These are phyloP conservation scores for Drosophila sulfurigaster DNA, from an alignment of 1,140 invertebrate species.

Conservation along the genomic window DNA sequence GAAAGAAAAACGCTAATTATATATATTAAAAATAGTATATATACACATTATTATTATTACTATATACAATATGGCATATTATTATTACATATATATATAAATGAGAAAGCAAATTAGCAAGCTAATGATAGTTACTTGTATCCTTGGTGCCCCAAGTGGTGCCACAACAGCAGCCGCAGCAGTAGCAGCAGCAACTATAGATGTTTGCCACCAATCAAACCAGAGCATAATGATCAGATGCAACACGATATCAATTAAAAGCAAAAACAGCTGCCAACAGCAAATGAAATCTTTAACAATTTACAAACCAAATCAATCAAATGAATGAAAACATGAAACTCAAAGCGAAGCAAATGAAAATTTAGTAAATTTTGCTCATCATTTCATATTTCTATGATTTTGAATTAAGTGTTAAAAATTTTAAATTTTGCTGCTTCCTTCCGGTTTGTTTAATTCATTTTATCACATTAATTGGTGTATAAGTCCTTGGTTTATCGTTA, in stretches of 20 bases:
- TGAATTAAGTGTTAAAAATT: slow-evolving; percentile 1
- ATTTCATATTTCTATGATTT: slow-evolving; percentile 20
- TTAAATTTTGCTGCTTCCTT: slow-evolving; percentile 21
- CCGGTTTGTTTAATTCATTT: slow-evolving; percentile 42
- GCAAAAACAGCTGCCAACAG: slow-evolving; percentile 70
- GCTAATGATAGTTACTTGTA: slow-evolving; percentile 37
- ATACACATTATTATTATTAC: slow-evolving; percentile 73
- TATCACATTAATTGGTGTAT: slow-evolving; percentile 57
- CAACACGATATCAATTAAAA: slow-evolving; percentile 57
- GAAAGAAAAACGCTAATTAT: slow-evolving; percentile 56
- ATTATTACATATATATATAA: slow-evolving; percentile 71
- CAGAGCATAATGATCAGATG: slow-evolving; percentile 47
- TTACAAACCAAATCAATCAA: slow-evolving; percentile 41
- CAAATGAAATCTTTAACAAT: slow-evolving; percentile 63
- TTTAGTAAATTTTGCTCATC: slow-evolving; percentile 24
- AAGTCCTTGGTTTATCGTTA: slow-evolving; percentile 71
- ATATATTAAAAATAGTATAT: slow-evolving; percentile 74
- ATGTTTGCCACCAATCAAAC: slow-evolving; percentile 24
- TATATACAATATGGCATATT: slow-evolving; percentile 78
- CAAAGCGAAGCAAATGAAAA: slow-evolving; percentile 32
- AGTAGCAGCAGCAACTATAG: slow-evolving; percentile 15
- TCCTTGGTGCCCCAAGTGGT: slow-evolving; percentile 6
- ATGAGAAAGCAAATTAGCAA: slow-evolving; percentile 58
- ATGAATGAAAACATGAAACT: slow-evolving; percentile 16
- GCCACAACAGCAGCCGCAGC: slow-evolving; percentile 11